These are phyloP conservation scores for Myioborus miniatus DNA, from an alignment of 2,797 vertebrate species.

Conservation along the genomic window DNA sequence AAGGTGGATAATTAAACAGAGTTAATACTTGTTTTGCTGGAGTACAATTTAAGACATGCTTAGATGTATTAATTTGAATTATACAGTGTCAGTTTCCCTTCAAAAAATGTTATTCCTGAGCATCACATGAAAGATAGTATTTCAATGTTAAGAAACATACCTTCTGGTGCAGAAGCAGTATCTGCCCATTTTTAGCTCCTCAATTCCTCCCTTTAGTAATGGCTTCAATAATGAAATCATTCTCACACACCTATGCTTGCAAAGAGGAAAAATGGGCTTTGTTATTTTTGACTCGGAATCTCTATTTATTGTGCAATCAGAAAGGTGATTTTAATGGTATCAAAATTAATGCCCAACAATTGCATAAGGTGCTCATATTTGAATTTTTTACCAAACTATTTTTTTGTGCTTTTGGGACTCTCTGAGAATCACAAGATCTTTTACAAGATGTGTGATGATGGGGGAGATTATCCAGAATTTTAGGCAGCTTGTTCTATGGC, in stretches of 20 bases:
- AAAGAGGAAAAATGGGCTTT: conserved; percentile 18
- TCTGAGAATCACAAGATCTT: neutral
- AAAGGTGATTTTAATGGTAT: conserved; percentile 51
- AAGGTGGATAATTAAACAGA: neutral
- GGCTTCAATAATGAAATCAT: conserved; percentile 3
- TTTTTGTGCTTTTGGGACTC: neutral
- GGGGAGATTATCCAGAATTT: neutral
- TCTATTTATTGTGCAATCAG: conserved; percentile 54
- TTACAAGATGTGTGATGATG: neutral
- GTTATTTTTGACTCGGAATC: conserved; percentile 39
- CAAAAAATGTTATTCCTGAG: neutral
- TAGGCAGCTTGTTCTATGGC: neutral
- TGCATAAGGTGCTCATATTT: conserved; percentile 24
- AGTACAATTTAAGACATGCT: neutral
- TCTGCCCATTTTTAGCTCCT: neutral
- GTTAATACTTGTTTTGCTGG: neutral
- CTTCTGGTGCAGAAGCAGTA: neutral
- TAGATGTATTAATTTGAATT: neutral
- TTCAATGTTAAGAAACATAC: neutral
- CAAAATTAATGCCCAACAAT: conserved; percentile 52
- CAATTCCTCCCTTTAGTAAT: neutral
- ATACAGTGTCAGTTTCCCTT: neutral
- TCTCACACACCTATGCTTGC: neutral
- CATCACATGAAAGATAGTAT: neutral
- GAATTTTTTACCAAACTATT: neutral